Conservation (phyloP, 2,797 vertebrate species). For the Labeo calbasu region DNA sequence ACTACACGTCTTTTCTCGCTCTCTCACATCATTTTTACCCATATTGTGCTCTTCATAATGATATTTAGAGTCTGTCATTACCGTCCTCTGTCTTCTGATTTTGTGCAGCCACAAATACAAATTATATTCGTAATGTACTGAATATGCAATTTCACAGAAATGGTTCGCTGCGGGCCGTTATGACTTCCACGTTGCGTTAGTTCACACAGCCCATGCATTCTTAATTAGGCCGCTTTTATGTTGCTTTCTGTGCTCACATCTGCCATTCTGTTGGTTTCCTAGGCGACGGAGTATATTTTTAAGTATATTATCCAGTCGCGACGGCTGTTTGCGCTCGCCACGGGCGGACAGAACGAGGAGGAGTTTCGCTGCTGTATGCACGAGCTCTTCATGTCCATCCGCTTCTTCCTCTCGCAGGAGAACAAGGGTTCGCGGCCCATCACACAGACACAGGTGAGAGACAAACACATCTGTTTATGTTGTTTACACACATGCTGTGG, state of each 20-base stretch:
- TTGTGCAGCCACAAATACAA: slow-evolving; percentile 33
- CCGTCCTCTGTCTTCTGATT: slow-evolving; percentile 47
- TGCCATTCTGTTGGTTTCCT: slow-evolving; percentile 55
- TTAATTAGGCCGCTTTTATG: neutral
- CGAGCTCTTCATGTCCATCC: slow-evolving; percentile 96
- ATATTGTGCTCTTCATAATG: neutral
- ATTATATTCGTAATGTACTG: neutral
- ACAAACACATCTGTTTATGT: neutral
- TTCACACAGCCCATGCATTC: slow-evolving; percentile 61
- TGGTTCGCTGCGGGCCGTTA: neutral
- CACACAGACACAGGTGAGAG: slow-evolving; percentile 89
- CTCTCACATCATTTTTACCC: neutral
- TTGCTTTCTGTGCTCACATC: slow-evolving; percentile 16
- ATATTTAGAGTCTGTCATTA: neutral
- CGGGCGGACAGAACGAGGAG: slow-evolving; percentile 95
- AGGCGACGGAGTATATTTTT: slow-evolving; percentile 99
- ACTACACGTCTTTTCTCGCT: neutral
- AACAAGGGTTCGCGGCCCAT: slow-evolving; percentile 87
- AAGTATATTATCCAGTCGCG: slow-evolving; percentile 98
- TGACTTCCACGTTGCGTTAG: slow-evolving; percentile 62
- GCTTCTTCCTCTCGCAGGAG: slow-evolving; percentile 96
- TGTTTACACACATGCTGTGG: neutral
- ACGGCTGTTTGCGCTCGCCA: slow-evolving; percentile 92
- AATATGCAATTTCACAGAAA: neutral
- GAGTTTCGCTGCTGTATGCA: slow-evolving; percentile 96